Conservation (phyloP, 2,888 invertebrate genomes). For the Lingula anatina region DNA sequence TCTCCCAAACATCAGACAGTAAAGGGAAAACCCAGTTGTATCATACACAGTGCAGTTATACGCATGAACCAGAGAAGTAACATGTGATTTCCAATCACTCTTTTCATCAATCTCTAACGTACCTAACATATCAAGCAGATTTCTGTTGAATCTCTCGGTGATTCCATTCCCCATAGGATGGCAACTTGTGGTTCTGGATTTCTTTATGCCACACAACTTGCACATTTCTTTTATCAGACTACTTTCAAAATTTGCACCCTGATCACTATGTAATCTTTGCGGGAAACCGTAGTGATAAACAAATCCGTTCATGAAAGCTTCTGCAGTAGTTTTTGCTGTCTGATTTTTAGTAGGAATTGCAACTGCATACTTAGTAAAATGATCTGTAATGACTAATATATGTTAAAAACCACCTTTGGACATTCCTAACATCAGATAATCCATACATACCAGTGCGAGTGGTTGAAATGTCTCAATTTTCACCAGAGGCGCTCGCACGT, state of each 20-base stretch:
- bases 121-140: conserved; percentile 4
- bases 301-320: conserved; percentile 4
- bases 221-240: conserved; percentile 5
- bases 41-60: conserved; percentile 8
- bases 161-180: conserved; percentile 8
- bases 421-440: conserved; percentile 7
- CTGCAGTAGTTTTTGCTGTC: conserved; percentile 8
- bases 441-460: conserved; percentile 4
- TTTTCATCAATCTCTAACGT: conserved; percentile 5
- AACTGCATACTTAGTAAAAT: conserved; percentile 4
- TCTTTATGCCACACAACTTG: conserved; percentile 6
- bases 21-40: conserved; percentile 2
- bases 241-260: conserved; percentile 10
- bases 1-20: conserved; percentile 7
- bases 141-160: conserved; percentile 4
- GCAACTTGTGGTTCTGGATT: conserved; percentile 7
- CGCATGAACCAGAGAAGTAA: conserved; percentile 2
- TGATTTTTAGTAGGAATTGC: conserved; percentile 6
- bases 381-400: conserved; percentile 5
- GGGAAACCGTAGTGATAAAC: conserved; percentile 8
- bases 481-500: not conserved
- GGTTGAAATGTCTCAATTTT: no score
- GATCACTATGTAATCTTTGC: conserved; percentile 8
- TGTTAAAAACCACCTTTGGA: conserved; percentile 2
- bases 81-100: conserved; percentile 3